phyloP scores from a whole-genome alignment of 2,797 vertebrate species.

The Oreonectes daqikongensis region DNA sequence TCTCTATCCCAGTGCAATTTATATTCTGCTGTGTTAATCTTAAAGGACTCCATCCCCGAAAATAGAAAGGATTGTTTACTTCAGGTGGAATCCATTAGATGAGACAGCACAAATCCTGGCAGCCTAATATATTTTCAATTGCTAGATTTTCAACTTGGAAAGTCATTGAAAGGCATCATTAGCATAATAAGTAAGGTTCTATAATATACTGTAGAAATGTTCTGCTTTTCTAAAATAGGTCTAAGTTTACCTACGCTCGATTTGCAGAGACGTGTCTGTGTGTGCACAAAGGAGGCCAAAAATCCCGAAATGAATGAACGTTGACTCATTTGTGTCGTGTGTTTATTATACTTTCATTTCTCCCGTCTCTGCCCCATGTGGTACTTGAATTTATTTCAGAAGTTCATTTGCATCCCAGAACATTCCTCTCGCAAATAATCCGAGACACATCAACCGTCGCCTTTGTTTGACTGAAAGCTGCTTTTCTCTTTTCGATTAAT shows the following conservation, averaged over 20 bases:
- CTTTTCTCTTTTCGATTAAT: conserved; percentile 26
- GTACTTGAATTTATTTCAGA: conserved; percentile 26
- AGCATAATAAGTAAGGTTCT: background rate
- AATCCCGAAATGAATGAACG: conserved; percentile 33
- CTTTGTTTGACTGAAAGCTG: conserved; percentile 28
- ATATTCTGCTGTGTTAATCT: conserved; percentile 13
- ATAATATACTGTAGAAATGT: conserved; percentile 6
- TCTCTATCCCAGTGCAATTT: background rate
- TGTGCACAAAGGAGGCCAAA: background rate
- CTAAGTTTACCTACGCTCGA: background rate
- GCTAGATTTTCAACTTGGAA: background rate
- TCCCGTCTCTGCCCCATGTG: conserved; percentile 19
- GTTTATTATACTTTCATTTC: conserved; percentile 36
- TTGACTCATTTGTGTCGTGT: conserved; percentile 40
- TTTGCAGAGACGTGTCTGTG: background rate
- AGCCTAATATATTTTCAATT: background rate
- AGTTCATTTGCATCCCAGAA: conserved; percentile 40
- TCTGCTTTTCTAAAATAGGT: background rate
- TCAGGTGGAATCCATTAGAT: conserved; percentile 11
- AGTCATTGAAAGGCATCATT: background rate
- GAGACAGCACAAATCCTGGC: conserved; percentile 1
- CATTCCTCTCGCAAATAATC: conserved; percentile 17
- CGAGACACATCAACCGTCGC: conserved; percentile 11
- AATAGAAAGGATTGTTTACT: conserved; percentile 16
- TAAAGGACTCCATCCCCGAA: background rate